Percentiles rank a stretch among this genome's conserved stretches.
Conservation (phyloP, 2,888 invertebrate species). For the Polydrusus cervinus region DNA sequence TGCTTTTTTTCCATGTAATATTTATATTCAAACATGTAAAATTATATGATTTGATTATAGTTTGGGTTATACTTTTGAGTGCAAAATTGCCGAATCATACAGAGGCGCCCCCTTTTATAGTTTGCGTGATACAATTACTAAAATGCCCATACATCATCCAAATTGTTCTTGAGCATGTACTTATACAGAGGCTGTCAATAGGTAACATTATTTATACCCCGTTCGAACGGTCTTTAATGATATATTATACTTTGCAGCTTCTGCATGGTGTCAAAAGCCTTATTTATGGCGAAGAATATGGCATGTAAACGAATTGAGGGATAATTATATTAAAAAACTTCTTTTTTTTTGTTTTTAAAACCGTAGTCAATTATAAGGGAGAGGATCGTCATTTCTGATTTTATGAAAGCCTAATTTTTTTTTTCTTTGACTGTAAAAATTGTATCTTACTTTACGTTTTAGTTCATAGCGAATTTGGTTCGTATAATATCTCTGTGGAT, state of each 20-base stretch:
- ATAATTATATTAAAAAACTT: slow-evolving; percentile 30
- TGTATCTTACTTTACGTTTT: too few species aligned
- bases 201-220: slow-evolving; percentile 52
- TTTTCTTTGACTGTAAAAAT: too few species aligned
- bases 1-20: too few species aligned
- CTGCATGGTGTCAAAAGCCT: slow-evolving; percentile 50
- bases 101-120: neutral
- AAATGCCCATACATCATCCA: slow-evolving; percentile 47
- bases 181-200: slow-evolving; percentile 54
- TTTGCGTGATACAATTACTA: slow-evolving; percentile 41
- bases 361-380: neutral
- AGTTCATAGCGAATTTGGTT: too few species aligned
- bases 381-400: neutral
- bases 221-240: slow-evolving; percentile 49
- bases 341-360: slow-evolving; percentile 7
- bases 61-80: neutral
- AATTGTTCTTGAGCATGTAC: slow-evolving; percentile 53
- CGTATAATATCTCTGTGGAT: too few species aligned
- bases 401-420: too few species aligned
- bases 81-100: neutral
- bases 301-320: slow-evolving; percentile 40
- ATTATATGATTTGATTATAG: neutral
- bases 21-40: too few species aligned
- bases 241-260: slow-evolving; percentile 51
- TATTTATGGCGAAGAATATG: slow-evolving; percentile 52